phyloP scores from a whole-genome alignment of 2,113 vertebrate genomes.

The Strix aluco region DNA sequence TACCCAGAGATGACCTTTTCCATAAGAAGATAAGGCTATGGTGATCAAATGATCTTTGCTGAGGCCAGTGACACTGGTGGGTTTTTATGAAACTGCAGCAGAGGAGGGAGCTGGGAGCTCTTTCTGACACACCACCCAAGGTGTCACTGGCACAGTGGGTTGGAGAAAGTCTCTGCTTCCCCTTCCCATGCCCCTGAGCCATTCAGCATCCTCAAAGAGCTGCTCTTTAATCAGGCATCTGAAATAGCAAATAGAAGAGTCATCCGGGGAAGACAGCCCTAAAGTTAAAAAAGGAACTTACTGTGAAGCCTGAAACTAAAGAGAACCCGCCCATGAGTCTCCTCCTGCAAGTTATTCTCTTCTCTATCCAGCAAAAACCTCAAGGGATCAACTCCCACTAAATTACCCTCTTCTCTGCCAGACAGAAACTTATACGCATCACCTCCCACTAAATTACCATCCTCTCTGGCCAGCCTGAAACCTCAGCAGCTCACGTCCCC shows the following conservation, averaged over 20 bases:
- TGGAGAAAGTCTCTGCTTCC: not conserved
- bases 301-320: not conserved
- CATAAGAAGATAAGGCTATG: not conserved
- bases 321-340: not conserved
- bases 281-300: not conserved
- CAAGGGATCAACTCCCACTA: not conserved
- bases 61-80: not conserved
- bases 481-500: not conserved
- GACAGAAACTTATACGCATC: not conserved
- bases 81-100: fast-evolving
- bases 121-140: not conserved
- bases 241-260: not conserved
- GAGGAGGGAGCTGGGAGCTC: not conserved
- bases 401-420: slow-evolving; percentile 21
- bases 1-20: not conserved
- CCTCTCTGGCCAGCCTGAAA: not conserved
- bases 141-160: not conserved
- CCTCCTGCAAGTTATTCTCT: not conserved
- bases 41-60: not conserved
- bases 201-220: not conserved
- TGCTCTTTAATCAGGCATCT: not conserved
- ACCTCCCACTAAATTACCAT: not conserved
- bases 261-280: not conserved
- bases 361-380: not conserved
- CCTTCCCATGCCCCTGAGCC: not conserved